These are phyloP conservation scores for Pterocles gutturalis DNA, from an alignment of 2,113 vertebrate genomes.

Conservation along the genomic window DNA sequence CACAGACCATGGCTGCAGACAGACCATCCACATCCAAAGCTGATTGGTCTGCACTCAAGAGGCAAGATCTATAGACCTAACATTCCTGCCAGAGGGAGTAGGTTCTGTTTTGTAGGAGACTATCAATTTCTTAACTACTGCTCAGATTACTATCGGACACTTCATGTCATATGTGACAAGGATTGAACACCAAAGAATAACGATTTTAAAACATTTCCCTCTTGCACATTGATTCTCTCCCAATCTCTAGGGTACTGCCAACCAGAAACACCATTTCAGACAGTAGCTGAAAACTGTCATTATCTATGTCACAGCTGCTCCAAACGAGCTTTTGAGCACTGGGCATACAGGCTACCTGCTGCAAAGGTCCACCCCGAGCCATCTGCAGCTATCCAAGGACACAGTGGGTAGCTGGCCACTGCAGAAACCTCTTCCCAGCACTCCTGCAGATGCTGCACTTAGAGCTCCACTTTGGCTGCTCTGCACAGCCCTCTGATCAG, in stretches of 20 bases:
- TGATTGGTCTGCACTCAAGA: neutral
- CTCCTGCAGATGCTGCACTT: neutral
- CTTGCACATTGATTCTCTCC: neutral
- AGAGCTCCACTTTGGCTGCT: neutral
- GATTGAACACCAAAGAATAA: neutral
- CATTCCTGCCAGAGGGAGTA: neutral
- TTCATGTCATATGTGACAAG: accelerated
- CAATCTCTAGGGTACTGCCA: neutral
- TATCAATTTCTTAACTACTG: neutral
- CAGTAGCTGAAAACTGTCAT: neutral
- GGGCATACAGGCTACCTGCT: neutral
- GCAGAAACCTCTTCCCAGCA: neutral
- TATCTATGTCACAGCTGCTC: neutral
- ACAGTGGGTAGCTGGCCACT: neutral
- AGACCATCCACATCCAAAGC: neutral
- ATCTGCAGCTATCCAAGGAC: neutral
- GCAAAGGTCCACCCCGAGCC: neutral
- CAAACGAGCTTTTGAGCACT: neutral
- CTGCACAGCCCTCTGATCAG: neutral
- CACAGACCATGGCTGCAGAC: neutral
- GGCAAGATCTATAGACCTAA: neutral
- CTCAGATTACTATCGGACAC: neutral
- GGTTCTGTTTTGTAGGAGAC: neutral
- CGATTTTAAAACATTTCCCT: neutral
- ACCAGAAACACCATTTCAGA: neutral